Percentiles rank a stretch among this genome's conserved stretches.
Conservation (phyloP, 2,888 invertebrate genomes). For the Spilarctia lutea region DNA sequence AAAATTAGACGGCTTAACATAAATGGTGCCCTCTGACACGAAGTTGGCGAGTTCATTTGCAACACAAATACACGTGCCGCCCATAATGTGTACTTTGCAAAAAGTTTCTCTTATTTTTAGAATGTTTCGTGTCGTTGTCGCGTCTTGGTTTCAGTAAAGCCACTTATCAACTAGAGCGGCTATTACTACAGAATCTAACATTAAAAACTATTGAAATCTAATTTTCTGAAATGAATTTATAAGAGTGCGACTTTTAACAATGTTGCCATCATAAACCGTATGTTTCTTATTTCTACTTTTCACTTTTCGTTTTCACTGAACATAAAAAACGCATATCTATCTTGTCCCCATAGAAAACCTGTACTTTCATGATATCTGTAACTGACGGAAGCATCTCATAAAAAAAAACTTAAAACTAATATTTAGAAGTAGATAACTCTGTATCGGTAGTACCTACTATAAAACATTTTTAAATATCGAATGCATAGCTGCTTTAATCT, state of each 20-base stretch:
- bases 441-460: not conserved
- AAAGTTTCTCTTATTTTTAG: slow-evolving; percentile 9
- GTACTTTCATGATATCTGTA: not conserved
- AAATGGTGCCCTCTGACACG: slow-evolving; percentile 23
- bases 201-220: not conserved
- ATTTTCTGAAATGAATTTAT: not conserved
- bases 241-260: too few species aligned
- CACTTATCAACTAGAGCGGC: not conserved
- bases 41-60: slow-evolving; percentile 20
- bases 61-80: slow-evolving; percentile 17
- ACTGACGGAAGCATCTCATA: not conserved
- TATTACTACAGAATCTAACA: not conserved
- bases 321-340: not conserved
- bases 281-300: not conserved
- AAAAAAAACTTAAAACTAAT: not conserved
- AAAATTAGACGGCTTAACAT: slow-evolving; percentile 8
- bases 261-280: not conserved
- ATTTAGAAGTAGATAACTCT: not conserved
- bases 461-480: slow-evolving; percentile 4
- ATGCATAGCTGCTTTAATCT: not conserved
- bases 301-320: not conserved
- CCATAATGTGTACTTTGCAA: slow-evolving; percentile 3
- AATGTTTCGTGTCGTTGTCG: slow-evolving; percentile 14
- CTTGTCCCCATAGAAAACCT: not conserved
- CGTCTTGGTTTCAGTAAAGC: slow-evolving; percentile 4